A percentile compares a stretch with the other conserved stretches of the same genome.
These are phyloP conservation scores for Salvator merianae DNA, from an alignment of 2,113 vertebrate species.

Conservation along the genomic window DNA sequence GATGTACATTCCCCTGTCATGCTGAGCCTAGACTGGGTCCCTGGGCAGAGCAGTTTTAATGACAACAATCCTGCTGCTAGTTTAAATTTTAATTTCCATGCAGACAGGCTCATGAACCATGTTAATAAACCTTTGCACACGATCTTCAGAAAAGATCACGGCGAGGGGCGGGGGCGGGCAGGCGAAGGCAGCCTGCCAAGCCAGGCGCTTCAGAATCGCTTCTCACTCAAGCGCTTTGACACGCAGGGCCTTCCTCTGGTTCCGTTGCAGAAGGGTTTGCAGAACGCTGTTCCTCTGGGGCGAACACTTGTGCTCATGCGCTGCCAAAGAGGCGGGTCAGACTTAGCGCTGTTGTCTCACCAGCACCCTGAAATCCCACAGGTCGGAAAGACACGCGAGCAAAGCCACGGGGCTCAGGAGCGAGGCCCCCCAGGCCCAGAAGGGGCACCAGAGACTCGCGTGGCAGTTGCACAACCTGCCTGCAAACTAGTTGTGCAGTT, in stretches of 20 bases:
- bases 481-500: too few relatives aligned
- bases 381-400: too few relatives aligned
- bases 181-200: too few relatives aligned
- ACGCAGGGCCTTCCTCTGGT: not conserved
- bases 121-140: constrained; percentile 47
- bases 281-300: too few relatives aligned
- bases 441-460: too few relatives aligned
- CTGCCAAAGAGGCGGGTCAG: too few relatives aligned
- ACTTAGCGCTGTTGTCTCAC: too few relatives aligned
- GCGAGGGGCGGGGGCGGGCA: not conserved
- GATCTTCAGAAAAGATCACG: constrained; percentile 6
- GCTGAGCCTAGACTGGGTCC: constrained; percentile 48
- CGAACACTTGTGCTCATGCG: too few relatives aligned
- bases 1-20: constrained; percentile 64
- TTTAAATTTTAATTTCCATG: constrained; percentile 38
- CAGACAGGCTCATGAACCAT: constrained; percentile 32
- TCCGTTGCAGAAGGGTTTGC: not conserved
- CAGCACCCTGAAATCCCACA: too few relatives aligned
- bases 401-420: too few relatives aligned
- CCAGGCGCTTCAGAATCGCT: not conserved
- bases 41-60: constrained; percentile 57
- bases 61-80: constrained; percentile 52
- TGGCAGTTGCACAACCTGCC: too few relatives aligned
- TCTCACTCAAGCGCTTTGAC: not conserved
- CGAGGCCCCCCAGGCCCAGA: too few relatives aligned